Conservation (phyloP, 2,797 vertebrate genomes). For the Siniperca scherzeri region DNA sequence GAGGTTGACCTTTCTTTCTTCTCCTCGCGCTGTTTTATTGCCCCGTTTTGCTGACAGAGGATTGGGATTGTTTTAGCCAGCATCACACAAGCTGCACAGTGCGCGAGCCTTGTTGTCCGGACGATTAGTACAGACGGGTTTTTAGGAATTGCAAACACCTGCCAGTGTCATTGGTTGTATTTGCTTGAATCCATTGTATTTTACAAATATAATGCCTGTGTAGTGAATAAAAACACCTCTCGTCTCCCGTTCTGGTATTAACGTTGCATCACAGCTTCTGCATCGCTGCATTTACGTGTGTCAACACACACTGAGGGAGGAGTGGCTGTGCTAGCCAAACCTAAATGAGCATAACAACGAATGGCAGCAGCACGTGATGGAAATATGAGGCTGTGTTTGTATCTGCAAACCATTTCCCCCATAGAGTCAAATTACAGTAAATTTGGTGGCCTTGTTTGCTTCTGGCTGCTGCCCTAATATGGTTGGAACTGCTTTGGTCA, state of each 20-base stretch:
- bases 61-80: constrained; percentile 28
- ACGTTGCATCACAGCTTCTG: constrained; percentile 71
- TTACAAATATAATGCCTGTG: not conserved
- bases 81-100: constrained; percentile 34
- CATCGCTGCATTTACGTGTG: constrained; percentile 72
- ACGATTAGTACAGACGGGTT: not conserved
- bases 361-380: constrained; percentile 65
- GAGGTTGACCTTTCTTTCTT: not conserved
- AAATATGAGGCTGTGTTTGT: constrained; percentile 33
- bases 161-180: not conserved
- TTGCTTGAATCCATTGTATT: not conserved
- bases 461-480: constrained; percentile 9
- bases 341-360: constrained; percentile 38
- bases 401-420: not conserved
- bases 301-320: constrained; percentile 62
- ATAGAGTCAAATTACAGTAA: not conserved
- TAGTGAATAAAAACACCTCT: not conserved
- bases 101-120: constrained; percentile 29
- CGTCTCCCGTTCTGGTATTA: constrained; percentile 55
- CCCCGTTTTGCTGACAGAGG: not conserved
- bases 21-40: not conserved
- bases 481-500: not conserved
- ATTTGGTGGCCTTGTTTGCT: not conserved
- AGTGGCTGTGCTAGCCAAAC: constrained; percentile 47
- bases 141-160: not conserved